These are phyloP conservation scores for Calephelis nemesis DNA, from an alignment of 1,140 invertebrate species.

Conservation along the genomic window DNA sequence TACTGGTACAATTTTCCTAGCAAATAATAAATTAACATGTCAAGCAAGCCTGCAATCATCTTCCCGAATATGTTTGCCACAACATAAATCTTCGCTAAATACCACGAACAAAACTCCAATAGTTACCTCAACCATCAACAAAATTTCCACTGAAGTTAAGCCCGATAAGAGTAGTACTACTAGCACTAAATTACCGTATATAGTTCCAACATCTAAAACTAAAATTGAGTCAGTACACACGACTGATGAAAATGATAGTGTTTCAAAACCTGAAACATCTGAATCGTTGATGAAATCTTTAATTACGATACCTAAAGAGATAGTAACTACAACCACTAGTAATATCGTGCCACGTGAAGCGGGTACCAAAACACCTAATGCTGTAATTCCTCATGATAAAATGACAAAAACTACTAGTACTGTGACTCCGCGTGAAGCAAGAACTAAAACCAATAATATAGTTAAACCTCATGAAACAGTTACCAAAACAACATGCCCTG, in stretches of 20 bases:
- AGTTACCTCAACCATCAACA: neutral
- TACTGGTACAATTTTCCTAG: slow-evolving; percentile 5
- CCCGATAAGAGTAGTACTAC: slow-evolving; percentile 10
- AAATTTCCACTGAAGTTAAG: neutral
- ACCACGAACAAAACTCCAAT: neutral
- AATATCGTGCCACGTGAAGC: no score
- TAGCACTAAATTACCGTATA: slow-evolving; percentile 33
- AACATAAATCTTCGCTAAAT: neutral
- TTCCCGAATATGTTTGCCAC: neutral
- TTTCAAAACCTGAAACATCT: slow-evolving; percentile 8
- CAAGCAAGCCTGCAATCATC: neutral
- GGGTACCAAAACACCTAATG: no score
- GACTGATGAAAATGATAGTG: slow-evolving; percentile 17
- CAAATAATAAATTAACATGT: neutral
- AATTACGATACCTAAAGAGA: neutral
- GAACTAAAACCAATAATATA: no score
- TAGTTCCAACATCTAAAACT: slow-evolving; percentile 39
- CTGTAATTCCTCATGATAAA: no score
- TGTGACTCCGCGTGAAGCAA: no score
- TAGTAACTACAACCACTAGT: neutral
- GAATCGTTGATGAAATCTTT: neutral
- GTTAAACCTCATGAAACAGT: no score
- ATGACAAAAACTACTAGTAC: no score
- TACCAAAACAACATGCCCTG: no score
- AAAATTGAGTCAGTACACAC: slow-evolving; percentile 34